Percentiles rank a stretch among this genome's conserved stretches.
phyloP scores from a whole-genome alignment of 2,888 invertebrate species.

The Cenopis cana region DNA sequence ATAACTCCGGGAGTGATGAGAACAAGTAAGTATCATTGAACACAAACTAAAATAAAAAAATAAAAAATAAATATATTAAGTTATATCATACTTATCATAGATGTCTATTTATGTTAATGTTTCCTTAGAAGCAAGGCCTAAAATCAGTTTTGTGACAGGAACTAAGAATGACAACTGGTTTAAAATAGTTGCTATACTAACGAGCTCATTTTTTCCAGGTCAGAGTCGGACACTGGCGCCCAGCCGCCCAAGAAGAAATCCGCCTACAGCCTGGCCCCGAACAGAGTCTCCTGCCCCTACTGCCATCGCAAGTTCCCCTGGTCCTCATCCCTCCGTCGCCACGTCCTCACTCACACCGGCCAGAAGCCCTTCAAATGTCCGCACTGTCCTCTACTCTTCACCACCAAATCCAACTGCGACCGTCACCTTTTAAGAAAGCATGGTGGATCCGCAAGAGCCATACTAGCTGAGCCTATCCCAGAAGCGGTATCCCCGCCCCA shows the following conservation, averaged over 20 bases:
- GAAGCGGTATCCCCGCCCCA: constrained; percentile 67
- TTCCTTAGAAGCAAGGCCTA: neutral
- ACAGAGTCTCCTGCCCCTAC: constrained; percentile 96
- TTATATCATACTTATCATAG: too few relatives aligned
- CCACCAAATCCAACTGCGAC: constrained; percentile 98
- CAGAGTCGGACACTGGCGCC: constrained; percentile 86
- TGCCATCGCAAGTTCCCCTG: constrained; percentile 98
- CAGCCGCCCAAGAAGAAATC: constrained; percentile 93
- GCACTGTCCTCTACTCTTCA: constrained; percentile 96
- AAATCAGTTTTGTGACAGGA: neutral
- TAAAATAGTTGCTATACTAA: neutral
- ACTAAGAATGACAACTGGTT: neutral
- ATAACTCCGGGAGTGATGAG: constrained; percentile 93
- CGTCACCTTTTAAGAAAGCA: constrained; percentile 96
- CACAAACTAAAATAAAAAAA: too few relatives aligned
- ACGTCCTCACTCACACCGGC: constrained; percentile 97
- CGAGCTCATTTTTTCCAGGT: constrained; percentile 74
- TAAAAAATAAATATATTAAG: too few relatives aligned
- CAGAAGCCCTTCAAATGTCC: constrained; percentile 98
- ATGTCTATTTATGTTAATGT: neutral
- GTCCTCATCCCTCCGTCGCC: constrained; percentile 97
- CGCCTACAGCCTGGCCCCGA: constrained; percentile 97
- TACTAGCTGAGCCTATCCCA: constrained; percentile 72
- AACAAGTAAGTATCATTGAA: constrained; percentile 84
- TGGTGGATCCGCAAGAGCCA: constrained; percentile 78